Conservation (phyloP, 2,113 vertebrate species). For the Oxyura jamaicensis region DNA sequence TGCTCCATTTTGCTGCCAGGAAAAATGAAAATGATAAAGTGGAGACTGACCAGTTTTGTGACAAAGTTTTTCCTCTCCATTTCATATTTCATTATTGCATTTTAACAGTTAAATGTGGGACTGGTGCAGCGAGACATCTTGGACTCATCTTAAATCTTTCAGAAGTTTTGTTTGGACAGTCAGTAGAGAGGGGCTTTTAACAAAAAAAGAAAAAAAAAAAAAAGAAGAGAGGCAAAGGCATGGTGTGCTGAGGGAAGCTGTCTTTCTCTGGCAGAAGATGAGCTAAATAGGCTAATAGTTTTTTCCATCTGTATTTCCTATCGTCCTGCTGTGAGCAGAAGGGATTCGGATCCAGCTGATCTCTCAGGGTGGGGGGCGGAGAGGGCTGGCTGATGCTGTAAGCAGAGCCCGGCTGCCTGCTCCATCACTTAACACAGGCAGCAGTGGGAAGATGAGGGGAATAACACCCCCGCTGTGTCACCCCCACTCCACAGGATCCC, state of each 20-base stretch:
- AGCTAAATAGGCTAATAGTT: constrained; percentile 25
- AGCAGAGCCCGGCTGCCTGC: not conserved
- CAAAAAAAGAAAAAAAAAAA: not conserved
- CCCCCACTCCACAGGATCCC: not conserved
- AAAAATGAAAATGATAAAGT: constrained; percentile 47
- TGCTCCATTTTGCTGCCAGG: constrained; percentile 8
- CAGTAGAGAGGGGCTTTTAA: not conserved
- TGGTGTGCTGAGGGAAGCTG: not conserved
- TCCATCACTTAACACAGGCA: not conserved
- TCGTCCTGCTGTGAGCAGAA: not conserved
- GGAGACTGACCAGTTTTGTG: not conserved
- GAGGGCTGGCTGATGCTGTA: not conserved
- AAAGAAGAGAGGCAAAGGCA: not conserved
- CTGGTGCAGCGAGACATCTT: not conserved
- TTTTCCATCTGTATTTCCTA: constrained; percentile 55
- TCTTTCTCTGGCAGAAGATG: constrained; percentile 33
- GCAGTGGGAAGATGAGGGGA: not conserved
- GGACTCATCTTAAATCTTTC: not conserved
- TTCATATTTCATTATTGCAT: constrained; percentile 11
- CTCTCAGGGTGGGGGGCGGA: not conserved
- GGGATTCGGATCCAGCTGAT: constrained; percentile 15
- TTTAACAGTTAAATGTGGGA: not conserved
- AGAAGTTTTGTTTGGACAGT: not conserved
- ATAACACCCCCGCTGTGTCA: not conserved
- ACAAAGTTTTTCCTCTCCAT: constrained; percentile 21